Base-by-base conservation (phyloP, 2,797 vertebrate genomes). In the Euthynnus affinis region DNA sequence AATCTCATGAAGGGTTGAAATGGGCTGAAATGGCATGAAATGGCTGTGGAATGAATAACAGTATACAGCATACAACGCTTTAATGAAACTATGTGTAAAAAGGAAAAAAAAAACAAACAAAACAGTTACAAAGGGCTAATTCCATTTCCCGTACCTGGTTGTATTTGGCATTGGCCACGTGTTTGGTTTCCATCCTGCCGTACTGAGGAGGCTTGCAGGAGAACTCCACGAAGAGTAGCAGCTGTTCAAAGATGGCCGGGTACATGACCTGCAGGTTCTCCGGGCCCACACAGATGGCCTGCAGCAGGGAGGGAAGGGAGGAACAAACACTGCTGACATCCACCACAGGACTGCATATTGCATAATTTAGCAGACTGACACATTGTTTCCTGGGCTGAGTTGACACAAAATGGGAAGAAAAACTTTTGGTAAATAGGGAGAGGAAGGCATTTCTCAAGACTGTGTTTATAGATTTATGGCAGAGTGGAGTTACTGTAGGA, bases 251-350 rank as follows among this genome's bases (percentile, higher is more conserved):
- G 93, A 99, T 99, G 90, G 98, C 98, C 44, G 98, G 98, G 95
- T 99, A 99, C 98, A 99, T 99, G 94, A 97, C 97, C 94, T 99
- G 98, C 97, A 99, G 98, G 85, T 95, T 96, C 95, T 99, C 98
- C 3, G 98, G 96, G 84, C 98, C 97, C 82, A 98, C 94, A 87
- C 98, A 99, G 93, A 99, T 99, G 82, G 97, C 98, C 98, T 99
- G 88, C 48, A 92, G 94, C 85, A 71, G 92, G 87, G 86, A 86
- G 72, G 85, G 63, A 85, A 76, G 74, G 52, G 61, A 88, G 78
- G 87, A 90, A 93, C 82, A 90, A 89, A 92, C 88, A 89, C 86
- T 78, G 90, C 87, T 92, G 87, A 90, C 88, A 81, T 84, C 85
- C 81, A 88, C 88, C 81, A 82, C 66, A 49, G 80, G 87, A 84